These are phyloP conservation scores for Cinclus mexicanus DNA, from an alignment of 2,113 vertebrate species.

Conservation along the genomic window DNA sequence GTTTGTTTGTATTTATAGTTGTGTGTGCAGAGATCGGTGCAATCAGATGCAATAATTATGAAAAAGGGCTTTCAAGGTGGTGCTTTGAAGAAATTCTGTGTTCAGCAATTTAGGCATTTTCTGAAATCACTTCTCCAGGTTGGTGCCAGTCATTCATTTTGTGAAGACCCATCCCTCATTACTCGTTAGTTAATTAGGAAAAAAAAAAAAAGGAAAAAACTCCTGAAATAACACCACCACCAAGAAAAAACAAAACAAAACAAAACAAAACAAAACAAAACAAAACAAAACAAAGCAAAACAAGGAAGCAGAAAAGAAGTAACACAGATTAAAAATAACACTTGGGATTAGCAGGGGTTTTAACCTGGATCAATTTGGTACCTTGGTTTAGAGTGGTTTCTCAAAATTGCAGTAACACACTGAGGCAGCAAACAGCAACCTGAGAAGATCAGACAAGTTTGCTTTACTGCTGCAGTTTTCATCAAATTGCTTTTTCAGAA, in stretches of 20 bases:
- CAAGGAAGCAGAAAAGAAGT: neutral
- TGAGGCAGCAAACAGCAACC: neutral
- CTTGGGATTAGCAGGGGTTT: neutral
- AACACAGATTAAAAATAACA: neutral
- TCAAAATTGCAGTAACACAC: neutral
- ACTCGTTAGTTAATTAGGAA: neutral
- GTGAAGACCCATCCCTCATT: neutral
- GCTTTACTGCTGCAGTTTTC: neutral
- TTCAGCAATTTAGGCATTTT: neutral
- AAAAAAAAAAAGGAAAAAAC: fast-evolving
- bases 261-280: neutral
- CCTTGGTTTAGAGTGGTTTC: neutral
- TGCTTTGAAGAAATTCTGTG: neutral
- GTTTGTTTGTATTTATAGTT: neutral
- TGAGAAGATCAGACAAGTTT: neutral
- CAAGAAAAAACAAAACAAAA: neutral
- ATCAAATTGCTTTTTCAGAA: neutral
- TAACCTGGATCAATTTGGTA: neutral
- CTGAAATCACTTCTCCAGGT: neutral
- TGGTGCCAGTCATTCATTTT: neutral
- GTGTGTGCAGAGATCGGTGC: neutral
- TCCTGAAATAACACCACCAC: fast-evolving
- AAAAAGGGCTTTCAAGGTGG: neutral
- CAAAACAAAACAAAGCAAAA: neutral
- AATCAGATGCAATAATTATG: neutral